Evolutionary conservation across 2,113 vertebrate species (phyloP), one percentile per base, ranked within the genome.

Genomic region (Numida meleagris): DNA sequence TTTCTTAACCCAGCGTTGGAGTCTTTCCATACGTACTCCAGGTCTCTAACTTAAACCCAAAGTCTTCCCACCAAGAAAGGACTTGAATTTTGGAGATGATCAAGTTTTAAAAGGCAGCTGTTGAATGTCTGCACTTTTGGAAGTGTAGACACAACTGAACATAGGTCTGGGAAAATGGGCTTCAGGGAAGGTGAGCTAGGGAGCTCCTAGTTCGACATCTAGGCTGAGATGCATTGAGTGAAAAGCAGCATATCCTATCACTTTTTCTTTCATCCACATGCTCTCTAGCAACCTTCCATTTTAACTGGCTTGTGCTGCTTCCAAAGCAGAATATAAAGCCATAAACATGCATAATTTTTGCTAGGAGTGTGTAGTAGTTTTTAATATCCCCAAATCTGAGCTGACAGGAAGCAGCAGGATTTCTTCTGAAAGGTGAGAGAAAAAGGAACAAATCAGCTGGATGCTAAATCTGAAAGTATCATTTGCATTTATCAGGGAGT

Each of bases 401-500:
- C 14, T 84, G 66, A 86, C 0, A 0, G 29, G 42, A 86, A 76
- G 27, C 1, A 2, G 11, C 14, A 50, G 14, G 1, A 7, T 4
- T 65, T 12, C 34, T 72, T 24, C 72, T 45, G 20, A 61, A 82
- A 91, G 17, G 20, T 65, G 45, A 51, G 40, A 68, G 19, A 20
- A 40, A 59, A 72, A 89, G 43, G 18, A 82, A 61, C 14, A 53
- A 58, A 76, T 46, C 20, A 89, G 9, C 10, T 51, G 7, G 18
- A 55, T 61, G 31, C 5, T 36, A 77, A 86, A 90, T 9, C n/a
- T 57, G 63, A 40, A 15, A 3, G 2, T 27, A 57, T 23, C 6
- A 14, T 53, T 55, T 61, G 20, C 17, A 33, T 59, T 66, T 21
- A n/a, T 34, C 46, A 74, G 42, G 12, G 36, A 77, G 14, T 23